phyloP scores from a whole-genome alignment of 2,797 vertebrate genomes.

The Cirrhinus molitorella region DNA sequence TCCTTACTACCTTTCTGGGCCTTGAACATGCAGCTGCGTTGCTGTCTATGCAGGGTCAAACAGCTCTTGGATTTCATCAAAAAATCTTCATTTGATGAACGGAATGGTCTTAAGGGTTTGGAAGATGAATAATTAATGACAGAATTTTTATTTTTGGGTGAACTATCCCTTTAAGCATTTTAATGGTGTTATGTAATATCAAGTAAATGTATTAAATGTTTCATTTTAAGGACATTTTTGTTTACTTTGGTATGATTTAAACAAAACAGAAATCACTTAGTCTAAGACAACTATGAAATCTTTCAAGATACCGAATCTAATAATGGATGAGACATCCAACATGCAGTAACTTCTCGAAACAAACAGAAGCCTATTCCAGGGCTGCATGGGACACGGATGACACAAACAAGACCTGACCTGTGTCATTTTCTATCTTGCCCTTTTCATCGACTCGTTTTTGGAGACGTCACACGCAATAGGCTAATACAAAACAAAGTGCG shows the following conservation, averaged over 20 bases:
- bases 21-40: too few relatives aligned
- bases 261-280: background rate
- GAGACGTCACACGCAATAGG: conserved; percentile 5
- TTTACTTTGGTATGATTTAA: background rate
- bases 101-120: too few relatives aligned
- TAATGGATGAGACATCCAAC: background rate
- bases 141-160: too few relatives aligned
- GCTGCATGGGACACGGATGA: conserved; percentile 14
- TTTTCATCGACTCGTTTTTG: conserved; percentile 17
- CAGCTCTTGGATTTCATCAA: too few relatives aligned
- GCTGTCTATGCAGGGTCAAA: too few relatives aligned
- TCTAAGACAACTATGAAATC: conserved; percentile 1
- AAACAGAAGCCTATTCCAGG: background rate
- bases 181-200: background rate
- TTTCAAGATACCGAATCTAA: background rate
- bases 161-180: too few relatives aligned
- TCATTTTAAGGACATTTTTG: background rate
- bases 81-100: too few relatives aligned
- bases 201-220: background rate
- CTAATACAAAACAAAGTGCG: conserved; percentile 19
- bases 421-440: conserved; percentile 22
- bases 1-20: too few relatives aligned
- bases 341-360: background rate
- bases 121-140: too few relatives aligned
- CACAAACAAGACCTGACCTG: conserved; percentile 39